Evolutionary conservation across 2,113 vertebrate genomes (phyloP), one percentile per base, ranked within the genome.

Genomic region (Hyaena hyaena): DNA sequence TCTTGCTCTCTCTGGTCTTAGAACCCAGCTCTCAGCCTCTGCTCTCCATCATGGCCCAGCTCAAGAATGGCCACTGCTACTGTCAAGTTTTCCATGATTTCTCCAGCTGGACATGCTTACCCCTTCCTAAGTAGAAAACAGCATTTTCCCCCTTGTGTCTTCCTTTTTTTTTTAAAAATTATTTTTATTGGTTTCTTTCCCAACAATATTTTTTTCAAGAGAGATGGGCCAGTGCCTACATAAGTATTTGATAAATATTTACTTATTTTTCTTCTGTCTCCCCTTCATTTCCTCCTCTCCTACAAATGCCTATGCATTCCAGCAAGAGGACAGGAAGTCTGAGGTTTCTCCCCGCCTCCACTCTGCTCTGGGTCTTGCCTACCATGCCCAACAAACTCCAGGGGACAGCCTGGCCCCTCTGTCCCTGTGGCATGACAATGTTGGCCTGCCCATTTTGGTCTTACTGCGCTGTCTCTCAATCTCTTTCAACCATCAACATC

Each of bases 271-370:
- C 77, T 88, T 68, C 65, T 53, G 16, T 33, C 76, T 73, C 69
- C 65, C 35, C 35, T 58, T 91, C 55, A 53, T 48, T 26, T 63
- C 31, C 16, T 84, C 50, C 83, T 61, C 81, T 95, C 28, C 35
- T 4, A 53, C 48, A 58, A 68, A 48, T 43, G 79, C 73, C 33
- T 93, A 73, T 4, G 68, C 31, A 85, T 94, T 95, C 79, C 90
- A 96, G 76, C 82, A 45, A 93, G 53, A 93, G 69, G 69, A 96
- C 83, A 96, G 93, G 79, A 97, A 96, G 48, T 89, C 91, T 97
- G 93, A 79, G 45, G 24, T 95, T 97, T 96, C 88, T 95, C 96
- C 82, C 66, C 33, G 17, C 35, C 5, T 87, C 45, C 16, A 19
- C 31, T 90, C 50, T n/a, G 31, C 73, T 26, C 50, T 91, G 28